Evolutionary conservation across 2,113 vertebrate species (phyloP).

Genomic region (Rattus norvegicus): DNA sequence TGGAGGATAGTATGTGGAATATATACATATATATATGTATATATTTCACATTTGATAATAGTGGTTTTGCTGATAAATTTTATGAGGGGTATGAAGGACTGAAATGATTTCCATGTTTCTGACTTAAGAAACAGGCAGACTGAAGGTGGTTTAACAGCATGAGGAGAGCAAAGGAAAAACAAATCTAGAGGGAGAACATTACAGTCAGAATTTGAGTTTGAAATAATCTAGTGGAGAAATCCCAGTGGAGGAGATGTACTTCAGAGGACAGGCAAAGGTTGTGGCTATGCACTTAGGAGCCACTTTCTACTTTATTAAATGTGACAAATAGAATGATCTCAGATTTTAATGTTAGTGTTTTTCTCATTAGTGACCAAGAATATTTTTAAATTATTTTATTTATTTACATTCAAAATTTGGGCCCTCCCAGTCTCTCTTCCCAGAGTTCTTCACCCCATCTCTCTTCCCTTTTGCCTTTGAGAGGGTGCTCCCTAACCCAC

Average conservation of each 20-base stretch:
- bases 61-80: background rate
- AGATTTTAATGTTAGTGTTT: background rate
- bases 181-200: background rate
- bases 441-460: too few species aligned
- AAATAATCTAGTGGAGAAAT: background rate
- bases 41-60: background rate
- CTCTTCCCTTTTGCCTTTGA: too few species aligned
- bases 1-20: background rate
- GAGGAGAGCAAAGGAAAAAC: background rate
- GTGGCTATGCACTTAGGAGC: background rate
- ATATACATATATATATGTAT: too few species aligned
- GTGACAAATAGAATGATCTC: background rate
- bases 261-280: background rate
- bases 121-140: background rate
- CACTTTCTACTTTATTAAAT: background rate
- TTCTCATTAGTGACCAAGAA: background rate
- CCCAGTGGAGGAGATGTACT: background rate
- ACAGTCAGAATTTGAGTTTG: background rate
- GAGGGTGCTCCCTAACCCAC: too few species aligned
- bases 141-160: background rate
- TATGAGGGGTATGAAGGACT: background rate
- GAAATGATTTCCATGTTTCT: background rate
- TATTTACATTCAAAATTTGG: too few species aligned
- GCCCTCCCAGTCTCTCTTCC: too few species aligned
- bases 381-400: background rate